Percentiles rank a stretch among this genome's conserved stretches.
Evolutionary conservation across 2,888 invertebrate genomes (phyloP).

Genomic region (Tenthredo amoena): DNA sequence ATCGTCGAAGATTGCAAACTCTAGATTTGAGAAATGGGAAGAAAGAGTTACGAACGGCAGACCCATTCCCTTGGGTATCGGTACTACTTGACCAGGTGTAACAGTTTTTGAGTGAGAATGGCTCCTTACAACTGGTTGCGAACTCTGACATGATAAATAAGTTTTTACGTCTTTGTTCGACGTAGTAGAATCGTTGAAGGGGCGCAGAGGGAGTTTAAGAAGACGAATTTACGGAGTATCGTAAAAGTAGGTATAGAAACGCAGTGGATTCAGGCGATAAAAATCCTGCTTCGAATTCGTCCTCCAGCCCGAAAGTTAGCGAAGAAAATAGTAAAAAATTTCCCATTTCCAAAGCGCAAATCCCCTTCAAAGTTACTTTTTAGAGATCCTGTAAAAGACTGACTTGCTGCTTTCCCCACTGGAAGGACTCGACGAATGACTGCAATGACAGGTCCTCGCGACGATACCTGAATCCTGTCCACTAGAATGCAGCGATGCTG

Average conservation of each 20-base stretch:
- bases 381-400: conserved; percentile 66
- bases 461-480: conserved; percentile 91
- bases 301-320: background rate
- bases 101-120: background rate
- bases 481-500: conserved; percentile 90
- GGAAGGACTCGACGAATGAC: conserved; percentile 84
- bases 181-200: background rate
- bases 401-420: conserved; percentile 88
- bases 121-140: background rate
- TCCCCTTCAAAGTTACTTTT: conserved; percentile 61
- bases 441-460: conserved; percentile 82
- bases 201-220: background rate
- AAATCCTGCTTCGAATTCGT: background rate
- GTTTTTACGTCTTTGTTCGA: background rate
- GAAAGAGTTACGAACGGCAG: background rate
- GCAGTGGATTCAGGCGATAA: background rate
- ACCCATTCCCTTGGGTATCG: background rate
- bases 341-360: conserved; percentile 4
- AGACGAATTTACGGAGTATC: conserved; percentile 14
- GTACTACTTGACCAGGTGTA: background rate
- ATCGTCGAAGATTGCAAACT: background rate
- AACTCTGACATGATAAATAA: background rate
- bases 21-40: background rate
- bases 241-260: background rate
- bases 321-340: background rate